Base-by-base conservation (phyloP, 2,888 invertebrate genomes). In the Neoascia interrupta region DNA sequence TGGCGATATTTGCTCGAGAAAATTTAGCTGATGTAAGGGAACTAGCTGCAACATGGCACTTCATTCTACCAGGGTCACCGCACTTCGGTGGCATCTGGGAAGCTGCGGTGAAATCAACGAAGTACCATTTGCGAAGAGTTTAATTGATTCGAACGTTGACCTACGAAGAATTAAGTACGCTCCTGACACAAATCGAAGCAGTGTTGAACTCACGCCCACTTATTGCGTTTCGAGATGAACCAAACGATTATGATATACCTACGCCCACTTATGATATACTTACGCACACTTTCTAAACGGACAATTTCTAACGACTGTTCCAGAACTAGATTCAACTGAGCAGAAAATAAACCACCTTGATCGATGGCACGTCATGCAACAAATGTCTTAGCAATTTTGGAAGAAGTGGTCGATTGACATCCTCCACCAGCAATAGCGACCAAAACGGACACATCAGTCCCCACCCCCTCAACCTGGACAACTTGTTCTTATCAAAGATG, bases 141-240 rank as follows among this genome's bases (percentile, higher is more conserved):
- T 16, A 36, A 4, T 15, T 21, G 10, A 36, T n/a, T 13, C 8
- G n/a, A 11, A 36, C 19, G 2, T 15, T 58, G 2, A 21, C 26
- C 4, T 47, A 28, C n/a, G 58, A 58, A 47, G 61, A 61, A 47
- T 15, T 58, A 2, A 19, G 43, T 13, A 58, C 58, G 15, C 43
- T 58, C 15, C 18, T 81, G 0, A 47, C 41, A 26, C 83, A 82
- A 61, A 79, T 83, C 13, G 82, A 83, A 49, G 79, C 75, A 2
- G 41, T 56, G 5, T 34, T 82, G n/a, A 82, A 83, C 41, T 82
- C 81, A 2, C 53, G 82, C 10, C 82, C 82, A 16, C 31, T 83
- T 1, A 39, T 39, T 10, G 16, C 39, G 6, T 39, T 39, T 10
- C 39, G 39, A 39, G 39, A 39, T 34, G 34, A 34, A 11, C 34